Base-by-base conservation (phyloP, 2,888 invertebrate species). In the Euplexia lucipara region DNA sequence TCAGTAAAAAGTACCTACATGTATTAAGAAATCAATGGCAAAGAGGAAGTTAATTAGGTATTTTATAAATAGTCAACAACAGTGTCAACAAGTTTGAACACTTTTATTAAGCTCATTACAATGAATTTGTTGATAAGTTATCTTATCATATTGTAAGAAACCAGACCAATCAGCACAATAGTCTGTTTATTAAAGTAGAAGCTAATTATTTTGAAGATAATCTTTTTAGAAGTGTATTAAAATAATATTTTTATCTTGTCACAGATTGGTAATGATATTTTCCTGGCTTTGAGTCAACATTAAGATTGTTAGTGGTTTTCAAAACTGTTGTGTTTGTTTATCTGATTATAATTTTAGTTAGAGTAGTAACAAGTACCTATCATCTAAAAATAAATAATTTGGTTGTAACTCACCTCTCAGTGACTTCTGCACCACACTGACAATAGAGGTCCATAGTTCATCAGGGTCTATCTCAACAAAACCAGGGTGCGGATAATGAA, bases 391-490 rank as follows among this genome's bases (percentile, higher is more conserved):
- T 16, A 56, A 12, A 10, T 60, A 10, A 42, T 42, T 42, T 16
- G 7, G 7, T 22, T 69, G 14, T 32, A 34, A 84, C 91, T 92
- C 94, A 98, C 98, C 96, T 91, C 93, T 90, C 57, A 98, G 95
- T 39, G 98, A 97, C 58, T 96, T 95, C 75, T 96, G 96, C 53
- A 98, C 96, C 59, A 98, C 97, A 83, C 89, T 89, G 39, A 97
- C 89, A 76, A 98, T 96, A 70, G 96, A 96, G 7, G 92, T 90
- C 97, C 98, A 98, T 68, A 99, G 90, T 76, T 96, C 96, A 78
- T 98, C 97, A 2, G 99, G 98, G 86, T 98, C 97, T 76, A 99
- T 98, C 96, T 99, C 99, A 70, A 97, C 97, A 91, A 96, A 97
- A 14, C 98, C 98, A 51, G 97, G 96, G 74, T 96, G 91, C 0